Evolutionary conservation across 2,797 vertebrate genomes (phyloP), one percentile per base, ranked within the genome.

Genomic region (Antrozous pallidus): DNA sequence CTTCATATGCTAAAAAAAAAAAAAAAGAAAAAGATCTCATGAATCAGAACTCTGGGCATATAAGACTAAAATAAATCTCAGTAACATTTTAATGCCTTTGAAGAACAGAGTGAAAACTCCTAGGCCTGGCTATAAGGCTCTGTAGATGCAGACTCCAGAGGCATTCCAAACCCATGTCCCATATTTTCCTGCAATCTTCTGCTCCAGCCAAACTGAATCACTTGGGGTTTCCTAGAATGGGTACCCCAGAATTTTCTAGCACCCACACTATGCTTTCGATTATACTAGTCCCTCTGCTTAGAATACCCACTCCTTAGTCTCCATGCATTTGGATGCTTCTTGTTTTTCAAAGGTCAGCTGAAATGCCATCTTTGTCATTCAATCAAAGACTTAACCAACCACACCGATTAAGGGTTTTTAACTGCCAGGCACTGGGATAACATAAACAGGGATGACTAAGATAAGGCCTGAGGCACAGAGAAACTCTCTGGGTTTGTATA

Each of bases 341-440:
- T 16, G 0, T 69, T 42, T 63, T 31, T 85, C 69, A 74, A 67
- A 54, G 24, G 61, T 49, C 10, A 8, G 82, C 54, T 83, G 58
- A 88, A 92, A 63, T 24, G 33, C 24, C 82, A 90, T 94, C 91
- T 71, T 61, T 31, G 33, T 84, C 86, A 42, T 78, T 89, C 71
- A 5, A 83, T 90, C 95, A 56, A 74, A 96, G 69, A 71, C 56
- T 61, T 91, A 95, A 78, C 67, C 56, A 84, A 90, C 71, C 36
- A 31, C n/a, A 38, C 7, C 69, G 94, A 78, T 74, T 61, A 91
- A 95, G 80, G 83, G 69, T 47, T 56, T 94, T 88, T 28, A 74
- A 63, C 65, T 80, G 87, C 73, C 65, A 92, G 56, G 63, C 73
- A 91, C 42, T 65, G 36, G 73, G 70, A 51, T 88, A 67, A 88